Evolutionary conservation across 1,140 invertebrate genomes (phyloP), one percentile per base, ranked within the genome.

Genomic region (Pseudachorutes palmiensis): DNA sequence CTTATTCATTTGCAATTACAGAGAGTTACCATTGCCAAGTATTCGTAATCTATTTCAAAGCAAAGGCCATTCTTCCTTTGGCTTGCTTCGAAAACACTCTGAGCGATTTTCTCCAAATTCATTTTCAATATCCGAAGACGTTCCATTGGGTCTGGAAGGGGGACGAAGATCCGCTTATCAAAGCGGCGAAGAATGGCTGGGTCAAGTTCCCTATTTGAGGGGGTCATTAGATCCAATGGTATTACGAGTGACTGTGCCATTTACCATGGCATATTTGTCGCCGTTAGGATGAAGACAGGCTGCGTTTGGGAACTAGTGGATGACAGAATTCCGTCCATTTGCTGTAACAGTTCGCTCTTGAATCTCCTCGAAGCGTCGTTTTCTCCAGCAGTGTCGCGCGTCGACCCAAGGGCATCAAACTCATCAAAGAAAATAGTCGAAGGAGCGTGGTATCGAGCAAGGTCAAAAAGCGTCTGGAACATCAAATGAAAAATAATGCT

Each of bases 371-470:
- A 90, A 0, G 94, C 93, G 78, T 98, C 96, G 73, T 96, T 93
- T 77, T 95, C 91, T 0, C 82, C 84, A 0, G 84, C 81, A 0
- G 81, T 78, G 28, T 87, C 86, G 26, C 88, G 78, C 64, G 84
- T 84, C 0, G 88, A 87, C 2, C 90, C 87, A 19, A 97, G 80
- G 30, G 91, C 88, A 76, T 99, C 96, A 59, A 98, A 87, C 80
- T 99, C 96, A 77, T 98, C 96, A 36, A 98, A 87, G 78, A 98
- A 98, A 71, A 98, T 93, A 41, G 92, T 92, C 1, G 91, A 89
- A 0, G 96, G 96, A 0, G 94, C 87, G 76, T 92, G 87, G 77
- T 87, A 87, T n/a, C 88, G 84, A 0, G 95, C 95, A 81, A 94
- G 83, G 70, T 94, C 89, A 71, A 92, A 92, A 19, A 97, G 79